Evolutionary conservation across 1,140 invertebrate genomes (phyloP).

Genomic region (Nomia melanderi): DNA sequence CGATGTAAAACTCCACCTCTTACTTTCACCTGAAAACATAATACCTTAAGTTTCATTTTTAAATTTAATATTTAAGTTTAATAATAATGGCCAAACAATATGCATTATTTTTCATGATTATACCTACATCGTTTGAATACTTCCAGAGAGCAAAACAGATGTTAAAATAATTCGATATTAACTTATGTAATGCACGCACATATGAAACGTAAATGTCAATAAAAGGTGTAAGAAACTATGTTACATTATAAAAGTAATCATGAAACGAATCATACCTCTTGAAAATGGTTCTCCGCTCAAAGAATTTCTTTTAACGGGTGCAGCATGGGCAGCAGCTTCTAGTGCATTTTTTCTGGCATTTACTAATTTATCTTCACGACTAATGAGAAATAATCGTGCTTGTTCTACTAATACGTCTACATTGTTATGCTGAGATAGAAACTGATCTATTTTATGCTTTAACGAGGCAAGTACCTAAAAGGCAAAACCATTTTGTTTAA

Average conservation of each 20-base stretch:
- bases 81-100: too few species aligned
- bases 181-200: not conserved
- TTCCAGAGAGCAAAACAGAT: constrained; percentile 44
- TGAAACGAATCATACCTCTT: constrained; percentile 71
- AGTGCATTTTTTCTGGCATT: constrained; percentile 85
- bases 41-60: constrained; percentile 9
- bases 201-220: constrained; percentile 17
- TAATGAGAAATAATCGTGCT: constrained; percentile 88
- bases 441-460: constrained; percentile 92
- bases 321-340: constrained; percentile 76
- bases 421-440: constrained; percentile 87
- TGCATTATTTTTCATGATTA: constrained; percentile 18
- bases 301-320: constrained; percentile 65
- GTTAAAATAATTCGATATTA: constrained; percentile 44
- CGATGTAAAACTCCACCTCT: constrained; percentile 87
- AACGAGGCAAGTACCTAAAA: constrained; percentile 89
- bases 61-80: constrained; percentile 14
- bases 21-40: constrained; percentile 81
- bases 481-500: constrained; percentile 15
- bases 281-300: constrained; percentile 74
- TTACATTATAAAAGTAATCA: constrained; percentile 8
- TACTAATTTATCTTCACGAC: constrained; percentile 87
- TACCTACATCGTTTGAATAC: constrained; percentile 66
- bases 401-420: constrained; percentile 86
- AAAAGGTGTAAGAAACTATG: constrained; percentile 25